Conservation (phyloP, 2,113 vertebrate genomes). For the Ramphastos sulfuratus region DNA sequence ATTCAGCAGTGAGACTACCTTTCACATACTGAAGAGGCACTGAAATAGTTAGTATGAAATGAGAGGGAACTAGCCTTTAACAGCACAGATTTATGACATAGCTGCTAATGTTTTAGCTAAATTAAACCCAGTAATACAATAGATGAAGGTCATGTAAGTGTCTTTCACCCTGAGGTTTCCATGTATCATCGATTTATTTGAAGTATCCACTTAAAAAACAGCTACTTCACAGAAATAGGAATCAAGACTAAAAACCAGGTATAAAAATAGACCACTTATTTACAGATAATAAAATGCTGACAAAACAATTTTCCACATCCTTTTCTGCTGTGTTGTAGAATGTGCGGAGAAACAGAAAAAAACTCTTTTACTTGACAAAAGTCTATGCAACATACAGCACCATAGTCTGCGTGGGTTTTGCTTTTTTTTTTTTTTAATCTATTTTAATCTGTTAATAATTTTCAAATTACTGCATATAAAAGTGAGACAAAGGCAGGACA, state of each 20-base stretch:
- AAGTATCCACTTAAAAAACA: not conserved
- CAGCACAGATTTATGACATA: not conserved
- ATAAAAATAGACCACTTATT: not conserved
- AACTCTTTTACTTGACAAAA: not conserved
- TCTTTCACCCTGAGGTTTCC: not conserved
- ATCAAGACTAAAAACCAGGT: not conserved
- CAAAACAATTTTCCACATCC: not conserved
- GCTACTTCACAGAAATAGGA: not conserved
- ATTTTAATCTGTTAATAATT: not conserved
- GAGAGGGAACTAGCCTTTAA: not conserved
- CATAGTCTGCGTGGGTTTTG: not conserved
- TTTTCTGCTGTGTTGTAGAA: not conserved
- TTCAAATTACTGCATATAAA: not conserved
- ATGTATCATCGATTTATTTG: slow-evolving; percentile 21
- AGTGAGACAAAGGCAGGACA: not conserved
- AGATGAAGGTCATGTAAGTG: not conserved
- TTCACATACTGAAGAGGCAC: not conserved
- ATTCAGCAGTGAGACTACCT: not conserved
- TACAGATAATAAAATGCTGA: not conserved
- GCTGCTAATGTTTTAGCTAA: not conserved
- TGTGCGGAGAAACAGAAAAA: not conserved
- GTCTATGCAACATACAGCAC: slow-evolving; percentile 1
- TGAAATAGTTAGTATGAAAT: not conserved
- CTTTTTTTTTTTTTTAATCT: not conserved
- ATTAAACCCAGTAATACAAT: not conserved